A percentile compares a stretch with the other conserved stretches of the same genome.
Conservation (phyloP, 2,888 invertebrate species). For the Diloba caeruleocephala region DNA sequence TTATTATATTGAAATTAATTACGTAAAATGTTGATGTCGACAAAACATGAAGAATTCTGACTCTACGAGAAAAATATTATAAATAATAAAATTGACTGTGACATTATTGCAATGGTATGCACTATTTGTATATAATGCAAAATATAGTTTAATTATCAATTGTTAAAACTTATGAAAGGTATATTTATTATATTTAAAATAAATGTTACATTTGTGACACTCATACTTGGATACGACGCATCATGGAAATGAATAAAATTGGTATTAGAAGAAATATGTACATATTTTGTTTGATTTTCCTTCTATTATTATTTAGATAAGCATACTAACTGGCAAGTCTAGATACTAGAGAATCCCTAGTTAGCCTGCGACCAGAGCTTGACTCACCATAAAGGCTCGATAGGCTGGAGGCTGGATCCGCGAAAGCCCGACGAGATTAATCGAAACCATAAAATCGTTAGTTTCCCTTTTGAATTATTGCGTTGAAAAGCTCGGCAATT, state of each 20-base stretch:
- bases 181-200: slow-evolving; percentile 12
- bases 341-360: no score
- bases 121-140: neutral
- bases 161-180: neutral
- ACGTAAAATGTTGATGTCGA: neutral
- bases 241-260: slow-evolving; percentile 18
- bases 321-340: no score
- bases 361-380: no score
- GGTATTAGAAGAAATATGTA: neutral
- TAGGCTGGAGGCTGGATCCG: no score
- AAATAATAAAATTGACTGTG: neutral
- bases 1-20: no score
- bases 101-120: neutral
- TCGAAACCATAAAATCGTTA: no score
- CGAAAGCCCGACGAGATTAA: no score
- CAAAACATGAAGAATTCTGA: neutral
- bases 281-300: no score
- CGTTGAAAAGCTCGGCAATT: no score
- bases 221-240: neutral
- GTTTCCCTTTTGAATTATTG: no score
- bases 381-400: no score
- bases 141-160: neutral
- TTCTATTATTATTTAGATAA: no score
- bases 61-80: neutral
- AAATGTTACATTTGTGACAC: slow-evolving; percentile 2